Conservation (phyloP, 2,113 vertebrate species). For the Hippocampus mohnikei region DNA sequence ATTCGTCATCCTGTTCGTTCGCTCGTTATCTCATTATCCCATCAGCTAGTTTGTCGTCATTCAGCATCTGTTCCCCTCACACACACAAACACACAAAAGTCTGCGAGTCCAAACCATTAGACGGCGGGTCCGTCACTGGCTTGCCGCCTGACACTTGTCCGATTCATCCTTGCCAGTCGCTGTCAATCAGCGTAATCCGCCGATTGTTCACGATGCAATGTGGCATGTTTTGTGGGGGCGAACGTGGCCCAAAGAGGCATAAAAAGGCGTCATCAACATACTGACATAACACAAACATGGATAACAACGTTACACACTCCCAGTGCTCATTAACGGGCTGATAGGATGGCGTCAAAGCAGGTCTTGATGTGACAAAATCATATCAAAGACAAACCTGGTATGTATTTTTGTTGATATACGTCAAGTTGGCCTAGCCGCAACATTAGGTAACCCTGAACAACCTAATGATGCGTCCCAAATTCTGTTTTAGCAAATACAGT, state of each 20-base stretch:
- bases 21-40: conserved; percentile 45
- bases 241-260: conserved; percentile 3
- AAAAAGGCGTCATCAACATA: neutral
- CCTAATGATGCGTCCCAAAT: too few relatives aligned
- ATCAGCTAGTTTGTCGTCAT: conserved; percentile 27
- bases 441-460: neutral
- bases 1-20: conserved; percentile 18
- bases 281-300: neutral
- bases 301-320: neutral
- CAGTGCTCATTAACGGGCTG: neutral
- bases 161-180: conserved; percentile 38
- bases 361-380: neutral
- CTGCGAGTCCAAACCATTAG: conserved; percentile 37
- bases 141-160: conserved; percentile 18
- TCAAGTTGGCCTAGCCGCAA: neutral
- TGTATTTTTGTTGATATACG: neutral
- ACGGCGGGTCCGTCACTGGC: conserved; percentile 31
- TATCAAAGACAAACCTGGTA: neutral
- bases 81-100: conserved; percentile 5
- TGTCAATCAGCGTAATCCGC: neutral
- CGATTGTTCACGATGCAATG: neutral
- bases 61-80: conserved; percentile 13
- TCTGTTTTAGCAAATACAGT: neutral
- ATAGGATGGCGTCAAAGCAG: neutral
- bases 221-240: neutral